A percentile compares a stretch with the other conserved stretches of the same genome.
These are phyloP conservation scores for Neoseiulus cucumeris DNA, from an alignment of 1,140 invertebrate species.

Conservation along the genomic window DNA sequence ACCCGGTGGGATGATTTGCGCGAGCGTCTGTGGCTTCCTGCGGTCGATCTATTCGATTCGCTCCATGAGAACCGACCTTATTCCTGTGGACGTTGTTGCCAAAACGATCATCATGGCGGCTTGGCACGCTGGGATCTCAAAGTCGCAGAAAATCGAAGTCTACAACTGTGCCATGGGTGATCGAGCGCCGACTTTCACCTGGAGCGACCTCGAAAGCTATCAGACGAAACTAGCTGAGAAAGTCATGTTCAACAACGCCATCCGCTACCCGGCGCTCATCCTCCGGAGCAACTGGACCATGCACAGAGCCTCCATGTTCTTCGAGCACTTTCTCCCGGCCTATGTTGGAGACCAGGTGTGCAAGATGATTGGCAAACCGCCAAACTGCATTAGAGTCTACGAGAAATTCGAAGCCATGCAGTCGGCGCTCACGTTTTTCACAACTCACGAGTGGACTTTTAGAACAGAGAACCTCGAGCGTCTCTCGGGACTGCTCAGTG, in stretches of 20 bases:
- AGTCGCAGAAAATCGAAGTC: neutral
- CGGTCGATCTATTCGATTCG: slow-evolving; percentile 22
- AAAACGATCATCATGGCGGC: slow-evolving; percentile 24
- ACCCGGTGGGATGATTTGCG: slow-evolving; percentile 24
- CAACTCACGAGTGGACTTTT: neutral
- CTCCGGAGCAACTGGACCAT: neutral
- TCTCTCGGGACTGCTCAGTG: neutral
- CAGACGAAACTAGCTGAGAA: neutral
- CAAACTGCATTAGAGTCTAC: neutral
- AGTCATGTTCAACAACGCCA: neutral
- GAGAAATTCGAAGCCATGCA: neutral
- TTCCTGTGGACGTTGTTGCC: slow-evolving; percentile 25
- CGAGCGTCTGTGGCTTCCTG: slow-evolving; percentile 23
- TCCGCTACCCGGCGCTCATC: neutral
- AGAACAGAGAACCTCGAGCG: neutral
- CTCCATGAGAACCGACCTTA: slow-evolving; percentile 22
- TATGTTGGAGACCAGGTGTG: neutral
- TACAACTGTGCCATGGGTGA: neutral
- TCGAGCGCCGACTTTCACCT: neutral
- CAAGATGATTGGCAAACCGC: neutral
- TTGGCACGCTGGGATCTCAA: slow-evolving; percentile 21
- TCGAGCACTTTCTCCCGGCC: neutral
- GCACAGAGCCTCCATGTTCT: neutral
- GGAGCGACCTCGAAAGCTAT: neutral
- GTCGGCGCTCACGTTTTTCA: neutral